Percentiles rank a stretch among this genome's conserved stretches.
These are phyloP conservation scores for Heterodera filipjevi DNA, from an alignment of 2,888 invertebrate genomes.

Conservation along the genomic window DNA sequence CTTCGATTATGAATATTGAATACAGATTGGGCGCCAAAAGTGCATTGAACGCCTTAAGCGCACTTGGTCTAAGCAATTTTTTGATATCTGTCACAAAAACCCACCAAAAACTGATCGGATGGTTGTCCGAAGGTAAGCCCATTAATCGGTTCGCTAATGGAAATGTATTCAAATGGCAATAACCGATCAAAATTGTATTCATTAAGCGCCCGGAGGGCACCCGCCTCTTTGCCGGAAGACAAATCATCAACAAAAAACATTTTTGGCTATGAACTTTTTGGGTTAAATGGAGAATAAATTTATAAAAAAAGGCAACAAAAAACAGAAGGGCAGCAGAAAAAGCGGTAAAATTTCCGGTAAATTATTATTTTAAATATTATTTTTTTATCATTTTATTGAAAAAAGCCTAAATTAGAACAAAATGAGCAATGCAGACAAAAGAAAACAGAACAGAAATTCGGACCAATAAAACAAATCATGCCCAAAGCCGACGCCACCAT, in stretches of 20 bases:
- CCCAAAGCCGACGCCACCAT: background rate
- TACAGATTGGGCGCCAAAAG: too few species aligned
- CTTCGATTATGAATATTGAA: too few species aligned
- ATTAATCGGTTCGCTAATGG: background rate
- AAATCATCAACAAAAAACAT: background rate
- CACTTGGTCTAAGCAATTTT: too few species aligned
- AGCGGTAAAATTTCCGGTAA: background rate
- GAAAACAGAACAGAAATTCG: background rate
- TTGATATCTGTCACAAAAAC: background rate
- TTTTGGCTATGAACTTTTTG: background rate
- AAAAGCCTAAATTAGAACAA: background rate
- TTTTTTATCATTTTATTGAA: background rate
- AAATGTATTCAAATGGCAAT: slow-evolving; percentile 2
- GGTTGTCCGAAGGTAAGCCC: background rate
- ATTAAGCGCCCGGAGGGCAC: background rate
- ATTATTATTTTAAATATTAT: background rate
- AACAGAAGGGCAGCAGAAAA: background rate
- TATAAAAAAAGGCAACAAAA: background rate
- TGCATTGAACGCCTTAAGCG: too few species aligned
- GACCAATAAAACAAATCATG: background rate
- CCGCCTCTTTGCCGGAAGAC: background rate
- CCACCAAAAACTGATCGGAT: background rate
- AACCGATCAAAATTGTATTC: slow-evolving; percentile 15
- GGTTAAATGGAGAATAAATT: background rate
- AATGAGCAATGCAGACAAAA: background rate